Evolutionary conservation across 2,113 vertebrate genomes (phyloP), one percentile per base, ranked within the genome.

Genomic region (Callaeas wilsoni): DNA sequence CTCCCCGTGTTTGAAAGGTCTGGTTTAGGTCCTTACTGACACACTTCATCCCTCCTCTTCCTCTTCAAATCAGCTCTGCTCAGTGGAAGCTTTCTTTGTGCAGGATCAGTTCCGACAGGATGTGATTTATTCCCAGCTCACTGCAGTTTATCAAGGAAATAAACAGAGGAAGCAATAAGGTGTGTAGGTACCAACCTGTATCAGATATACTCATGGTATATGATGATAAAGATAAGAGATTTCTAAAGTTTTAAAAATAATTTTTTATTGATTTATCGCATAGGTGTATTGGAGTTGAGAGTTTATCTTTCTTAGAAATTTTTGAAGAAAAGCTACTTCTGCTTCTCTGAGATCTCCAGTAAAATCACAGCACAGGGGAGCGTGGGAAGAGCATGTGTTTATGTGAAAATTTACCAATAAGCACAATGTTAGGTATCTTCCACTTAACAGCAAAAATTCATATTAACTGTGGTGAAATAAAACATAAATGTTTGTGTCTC

Each of bases 141-240:
- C 68, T 70, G 87, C 76, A 90, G 73, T 93, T 93, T 91, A 90
- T 95, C 76, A 93, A 77, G 63, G 82, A 90, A 97, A 80, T 91
- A 96, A 96, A 91, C 84, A 95, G 86, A 86, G 69, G 88, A 87
- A 89, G 57, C 56, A 83, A n/a, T 90, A 94, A 91, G 4, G 7
- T 29, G 12, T 74, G 35, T 57, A 73, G 76, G 65, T 87, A 84
- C 65, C 35, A 75, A 62, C 46, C 63, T 75, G 22, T 59, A 39
- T 77, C 73, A 89, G 59, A 83, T 77, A 86, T 35, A 59, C 4
- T 1, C 42, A 21, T 50, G 25, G 32, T 84, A 59, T 27, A 76
- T n/a, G 62, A 50, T 65, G 57, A 84, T 30, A 63, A 41, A 64
- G 53, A 67, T 6, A 80, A 92, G 87, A 89, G 9, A 44, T 83